Base-by-base conservation (phyloP, 2,113 vertebrate species). In the Cyanistes caeruleus region DNA sequence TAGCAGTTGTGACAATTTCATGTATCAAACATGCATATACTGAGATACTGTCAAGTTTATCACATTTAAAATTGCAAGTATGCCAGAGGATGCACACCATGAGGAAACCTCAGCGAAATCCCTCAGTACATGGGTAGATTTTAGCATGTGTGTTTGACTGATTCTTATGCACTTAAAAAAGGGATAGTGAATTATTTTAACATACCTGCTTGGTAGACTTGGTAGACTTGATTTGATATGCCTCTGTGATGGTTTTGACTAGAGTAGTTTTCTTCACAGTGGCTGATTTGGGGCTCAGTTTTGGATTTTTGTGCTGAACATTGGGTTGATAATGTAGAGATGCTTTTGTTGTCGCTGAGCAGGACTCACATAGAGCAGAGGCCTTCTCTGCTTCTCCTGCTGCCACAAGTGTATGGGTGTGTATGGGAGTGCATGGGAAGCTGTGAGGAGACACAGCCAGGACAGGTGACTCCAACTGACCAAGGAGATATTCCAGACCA, bases 271-370 rank as follows among this genome's bases (percentile, higher is more conserved):
- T 72, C 48, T 30, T 49, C 35, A 15, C 16, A 27, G 35, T 12
- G 8, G 17, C 17, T 49, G 22, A 22, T 49, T 6, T 27, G 25
- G 11, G 43, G 25, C 6, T 56, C 0, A 0, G 25, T 31, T 73
- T 49, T 49, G 35, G 48, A 31, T 35, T 76, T 62, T 62, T 62
- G n/a, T 48, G 39, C 30, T 43, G 63, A 43, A 49, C 14, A 35
- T 1, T 1, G 41, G 7, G 25, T 1, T 27, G 25, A 31, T 23
- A 20, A 31, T 21, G 3, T 11, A 33, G 23, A 49, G 17, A 43
- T 33, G 15, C 1, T 74, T 76, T 70, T 49, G 22, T 33, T 56
- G 6, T 6, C 19, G 25, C 11, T 69, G 11, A 77, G 22, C 35
- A 49, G 27, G 12, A 23, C 49, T 49, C 41, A 4, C 11, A 55